Base-by-base conservation (phyloP, 2,113 vertebrate genomes). In the Colaptes auratus region DNA sequence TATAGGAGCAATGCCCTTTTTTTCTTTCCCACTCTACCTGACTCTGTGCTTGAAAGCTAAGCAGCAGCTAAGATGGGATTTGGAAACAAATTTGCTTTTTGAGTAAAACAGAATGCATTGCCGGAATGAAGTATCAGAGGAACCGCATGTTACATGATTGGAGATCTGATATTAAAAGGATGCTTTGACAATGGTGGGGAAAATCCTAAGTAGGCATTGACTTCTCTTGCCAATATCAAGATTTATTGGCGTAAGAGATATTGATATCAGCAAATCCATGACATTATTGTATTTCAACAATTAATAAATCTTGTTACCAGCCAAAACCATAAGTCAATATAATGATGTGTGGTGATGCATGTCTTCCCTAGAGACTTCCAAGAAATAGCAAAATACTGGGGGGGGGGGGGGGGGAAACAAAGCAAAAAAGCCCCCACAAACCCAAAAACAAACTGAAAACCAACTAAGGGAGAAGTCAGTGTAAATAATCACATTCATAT, bases 301-400 rank as follows among this genome's bases (percentile, higher is more conserved):
- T 92, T 96, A 96, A 98, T 98, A 98, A 98, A 98, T 98, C 96
- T 97, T 96, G 88, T 94, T 98, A 97, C 95, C 92, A 97, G 88
- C 88, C 93, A 95, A 96, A 97, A 91, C 84, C 61, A 14, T 94
- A 96, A 98, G 95, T 98, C 97, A 96, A 97, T 98, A 92, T 97
- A 96, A 97, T 98, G 97, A 97, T 94, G 95, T 81, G 92, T 96
- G 92, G 96, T 97, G 93, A 97, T 95, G 93, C 90, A 88, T 96
- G 93, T 97, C 97, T 95, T 97, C 96, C 92, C 90, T 95, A 89
- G 93, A 92, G 83, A 92, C 76, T 96, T 96, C 72, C 91, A 93
- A 96, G 84, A 97, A 97, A 92, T 96, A 95, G 87, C 90, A 86
- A 97, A 97, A 97, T 82, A 92, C 86, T 21, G n/a, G 86, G 71